Evolutionary conservation across 2,888 invertebrate species (phyloP).

Genomic region (Lepidocyrtinus sp.): DNA sequence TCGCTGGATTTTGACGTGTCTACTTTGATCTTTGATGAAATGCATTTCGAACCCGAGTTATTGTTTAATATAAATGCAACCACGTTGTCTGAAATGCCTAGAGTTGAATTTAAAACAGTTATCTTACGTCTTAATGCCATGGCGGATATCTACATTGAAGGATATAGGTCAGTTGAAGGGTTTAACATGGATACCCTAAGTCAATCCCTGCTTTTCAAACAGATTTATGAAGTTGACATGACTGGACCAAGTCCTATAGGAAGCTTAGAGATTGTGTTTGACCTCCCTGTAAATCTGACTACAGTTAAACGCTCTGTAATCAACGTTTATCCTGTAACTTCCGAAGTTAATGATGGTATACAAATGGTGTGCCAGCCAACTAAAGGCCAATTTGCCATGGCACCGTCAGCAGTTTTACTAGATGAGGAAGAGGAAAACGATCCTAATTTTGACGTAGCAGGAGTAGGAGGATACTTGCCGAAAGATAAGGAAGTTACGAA

Average conservation of each 20-base stretch:
- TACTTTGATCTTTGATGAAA: conserved; percentile 17
- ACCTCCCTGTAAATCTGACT: conserved; percentile 54
- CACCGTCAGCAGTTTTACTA: background rate
- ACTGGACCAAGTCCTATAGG: conserved; percentile 46
- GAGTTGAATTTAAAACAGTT: background rate
- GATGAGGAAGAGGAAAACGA: background rate
- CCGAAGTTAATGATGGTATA: background rate
- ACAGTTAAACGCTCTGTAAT: conserved; percentile 4
- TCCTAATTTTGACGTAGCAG: conserved; percentile 28
- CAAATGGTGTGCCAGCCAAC: conserved; percentile 25
- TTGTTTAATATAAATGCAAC: conserved; percentile 48
- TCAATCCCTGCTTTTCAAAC: conserved; percentile 10
- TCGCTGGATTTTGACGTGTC: conserved; percentile 59
- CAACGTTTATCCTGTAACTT: conserved; percentile 5
- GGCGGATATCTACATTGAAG: conserved; percentile 38
- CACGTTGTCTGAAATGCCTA: conserved; percentile 47
- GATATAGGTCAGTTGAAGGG: background rate
- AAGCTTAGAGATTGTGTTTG: conserved; percentile 34
- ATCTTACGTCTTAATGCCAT: conserved; percentile 4
- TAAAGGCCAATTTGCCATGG: conserved; percentile 24
- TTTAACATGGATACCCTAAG: conserved; percentile 27
- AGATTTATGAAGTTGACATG: conserved; percentile 40
- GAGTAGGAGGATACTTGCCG: conserved; percentile 22
- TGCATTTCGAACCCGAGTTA: conserved; percentile 6
- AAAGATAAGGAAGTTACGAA: conserved; percentile 19